Base-by-base conservation (phyloP, 2,797 vertebrate genomes). In the Gymnothorax reevesii region DNA sequence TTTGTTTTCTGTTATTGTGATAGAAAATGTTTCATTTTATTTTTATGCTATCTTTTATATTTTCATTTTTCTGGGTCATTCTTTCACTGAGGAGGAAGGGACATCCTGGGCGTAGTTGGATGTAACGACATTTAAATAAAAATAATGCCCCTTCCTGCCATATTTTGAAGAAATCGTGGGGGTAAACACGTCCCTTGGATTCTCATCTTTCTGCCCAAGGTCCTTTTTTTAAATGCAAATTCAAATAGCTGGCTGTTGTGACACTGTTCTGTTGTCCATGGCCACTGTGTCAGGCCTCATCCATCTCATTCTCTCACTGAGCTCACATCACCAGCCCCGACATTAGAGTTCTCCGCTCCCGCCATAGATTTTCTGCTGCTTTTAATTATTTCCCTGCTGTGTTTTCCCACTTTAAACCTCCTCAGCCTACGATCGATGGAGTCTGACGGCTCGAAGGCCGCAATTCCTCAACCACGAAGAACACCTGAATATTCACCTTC, bases 301-400 rank as follows among this genome's bases (percentile, higher is more conserved):
- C 17, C 10, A 7, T 7, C 75, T 83, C 82, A 79, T 57, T 83
- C 83, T 27, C 62, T 13, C 60, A 75, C 49, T 84, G 1, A 69
- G 83, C 55, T 64, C 62, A 49, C 15, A 69, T 54, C 27, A n/a
- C 69, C 42, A 55, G 17, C 82, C 57, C 84, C 57, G 33, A 73
- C 54, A 73, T 54, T 54, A n/a, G 25, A 69, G 60, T 55, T 55
- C 83, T 49, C 60, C 5, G 49, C 42, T 22, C 85, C 83, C 88
- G 88, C 69, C 64, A 86, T 86, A 86, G 88, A 88, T 89, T 89
- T 88, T 66, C 89, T 89, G 87, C 71, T 84, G 71, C 25, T 55
- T 55, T 82, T 82, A 85, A 87, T 88, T 88, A 89, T 89, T 86
- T 84, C 62, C 84, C 60, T 57, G 20, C 49, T 85, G 82, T 83